Conservation (phyloP, 2,113 vertebrate genomes). For the Amia ocellicauda region DNA sequence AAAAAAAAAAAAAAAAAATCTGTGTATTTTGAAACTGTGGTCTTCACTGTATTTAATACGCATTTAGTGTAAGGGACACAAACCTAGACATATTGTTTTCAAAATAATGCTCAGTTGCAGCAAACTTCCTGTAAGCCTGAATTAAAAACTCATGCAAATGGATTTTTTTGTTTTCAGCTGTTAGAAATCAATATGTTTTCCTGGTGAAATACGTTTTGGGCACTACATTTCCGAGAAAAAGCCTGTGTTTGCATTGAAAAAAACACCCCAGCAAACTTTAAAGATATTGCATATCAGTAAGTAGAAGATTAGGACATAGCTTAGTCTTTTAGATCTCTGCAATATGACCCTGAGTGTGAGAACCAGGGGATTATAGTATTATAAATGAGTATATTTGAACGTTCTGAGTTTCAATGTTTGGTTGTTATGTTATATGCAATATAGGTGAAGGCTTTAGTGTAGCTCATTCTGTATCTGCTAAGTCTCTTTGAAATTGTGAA, state of each 20-base stretch:
- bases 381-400: too few relatives aligned
- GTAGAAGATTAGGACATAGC: not conserved
- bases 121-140: not conserved
- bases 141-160: not conserved
- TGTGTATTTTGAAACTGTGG: too few relatives aligned
- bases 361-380: too few relatives aligned
- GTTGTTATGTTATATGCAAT: too few relatives aligned
- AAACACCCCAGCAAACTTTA: constrained; percentile 1
- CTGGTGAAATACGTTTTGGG: constrained; percentile 8
- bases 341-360: too few relatives aligned
- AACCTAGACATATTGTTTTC: not conserved
- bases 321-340: not conserved
- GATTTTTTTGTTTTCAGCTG: constrained; percentile 4
- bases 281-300: not conserved
- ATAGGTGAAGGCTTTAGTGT: too few relatives aligned
- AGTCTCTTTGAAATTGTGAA: too few relatives aligned
- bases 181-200: constrained; percentile 12
- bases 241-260: not conserved
- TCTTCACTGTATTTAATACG: not conserved
- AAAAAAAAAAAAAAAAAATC: too few relatives aligned
- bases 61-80: not conserved
- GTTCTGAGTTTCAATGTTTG: too few relatives aligned
- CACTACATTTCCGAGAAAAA: constrained; percentile 3
- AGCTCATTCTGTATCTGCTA: too few relatives aligned
- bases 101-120: not conserved